Base-by-base conservation (phyloP, 2,888 invertebrate genomes). In the Athalia circularis region DNA sequence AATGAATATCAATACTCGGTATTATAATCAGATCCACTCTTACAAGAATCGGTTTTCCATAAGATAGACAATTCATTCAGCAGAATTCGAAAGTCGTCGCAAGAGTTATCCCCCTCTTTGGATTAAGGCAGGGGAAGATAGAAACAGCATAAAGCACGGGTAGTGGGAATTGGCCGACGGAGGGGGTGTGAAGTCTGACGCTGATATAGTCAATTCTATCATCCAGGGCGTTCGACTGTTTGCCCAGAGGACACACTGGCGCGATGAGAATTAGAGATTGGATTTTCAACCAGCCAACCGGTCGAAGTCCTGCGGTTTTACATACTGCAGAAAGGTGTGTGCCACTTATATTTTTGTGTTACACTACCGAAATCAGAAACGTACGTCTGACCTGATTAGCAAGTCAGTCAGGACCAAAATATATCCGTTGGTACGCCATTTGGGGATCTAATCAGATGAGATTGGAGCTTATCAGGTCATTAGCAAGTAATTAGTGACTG, bases 141-240 rank as follows among this genome's bases (percentile, higher is more conserved):
- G 67, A 29, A 15, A 59, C 13, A 59, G 70, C 13, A 47, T 72
- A 59, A 59, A 13, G 15, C 8, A 52, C 54, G 57, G 54, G 4
- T 29, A 54, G 29, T 70, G 57, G 54, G 9, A n/a, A 45, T 13
- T 57, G 45, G 57, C 9, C 11, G 54, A 29, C 8, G 43, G 54
- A 45, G 13, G 70, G 54, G 70, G 54, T 70, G 45, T 57, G 13
- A 59, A 57, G 7, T 59, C 59, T 59, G 47, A 59, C 59, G 59
- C 70, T 72, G 70, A 72, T 72, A 59, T 45, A 72, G 59, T 59
- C 59, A 59, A 72, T 59, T 72, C 59, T 72, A 72, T 59, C 45
- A 45, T 57, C 9, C 47, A 29, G 57, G 57, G 4, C 59, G 13
- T 59, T 45, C 57, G 15, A 72, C 43, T 72, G 57, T 72, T 72